Base-by-base conservation (phyloP, 2,113 vertebrate genomes). In the Amblyopsis rosae region DNA sequence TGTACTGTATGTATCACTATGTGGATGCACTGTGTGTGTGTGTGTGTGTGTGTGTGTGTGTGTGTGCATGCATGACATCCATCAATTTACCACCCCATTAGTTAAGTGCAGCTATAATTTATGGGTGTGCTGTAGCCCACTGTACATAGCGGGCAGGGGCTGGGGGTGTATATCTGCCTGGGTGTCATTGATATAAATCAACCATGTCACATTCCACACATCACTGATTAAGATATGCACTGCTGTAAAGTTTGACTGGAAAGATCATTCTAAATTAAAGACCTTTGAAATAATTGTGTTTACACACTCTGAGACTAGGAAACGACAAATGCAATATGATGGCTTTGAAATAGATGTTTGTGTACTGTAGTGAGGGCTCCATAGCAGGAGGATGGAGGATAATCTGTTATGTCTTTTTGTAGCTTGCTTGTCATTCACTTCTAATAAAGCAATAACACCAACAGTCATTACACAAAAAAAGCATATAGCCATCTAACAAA, bases 181-280 rank as follows among this genome's bases (percentile, higher is more conserved):
- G 74, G 51, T 71, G 74, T 62, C 68, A 59, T 12, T 72, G 50
- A 65, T 75, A 79, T 87, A 75, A 84, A 80, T 87, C 78, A 83
- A 56, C 67, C 63, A 67, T 77, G 70, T 80, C 72, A 59, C 49
- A 69, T 70, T 63, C 65, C 67, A 67, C 65, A 79, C 59, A 68
- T 32, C 54, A 13, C n/a, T 41, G 35, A 41, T 41, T 41, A 41
- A 41, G 35, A 41, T 6, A 41, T 41, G 6, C 35, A 5, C 35
- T 41, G 35, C 35, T 8, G 7, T 41, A 41, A 41, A 5, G 7
- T 41, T 41, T 41, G 35, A 41, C 35, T 41, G 7, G 35, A 41
- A 41, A 7, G 35, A 41, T 41, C 35, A 41, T 41, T 41, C 35
- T 8, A 41, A 41, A 41, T 41, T 41, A 41, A 41, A 41, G 35